Evolutionary conservation across 2,797 vertebrate genomes (phyloP), one percentile per base, ranked within the genome.

Genomic region (Gallirallus australis): DNA sequence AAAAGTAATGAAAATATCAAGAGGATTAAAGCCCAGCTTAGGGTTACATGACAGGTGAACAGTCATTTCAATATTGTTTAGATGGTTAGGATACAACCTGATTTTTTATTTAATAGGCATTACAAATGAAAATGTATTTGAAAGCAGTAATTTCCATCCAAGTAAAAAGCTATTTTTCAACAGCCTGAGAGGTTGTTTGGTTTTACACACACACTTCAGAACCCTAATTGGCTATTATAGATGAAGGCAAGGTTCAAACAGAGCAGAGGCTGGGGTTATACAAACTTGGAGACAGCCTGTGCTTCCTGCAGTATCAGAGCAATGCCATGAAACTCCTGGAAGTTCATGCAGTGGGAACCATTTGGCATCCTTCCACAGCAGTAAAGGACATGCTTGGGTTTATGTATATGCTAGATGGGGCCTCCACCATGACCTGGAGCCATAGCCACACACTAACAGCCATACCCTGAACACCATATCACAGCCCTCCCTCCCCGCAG

Each of bases 91-190:
- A 27, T 25, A 57, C 3, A 68, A 52, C 3, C 45, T 73, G 12
- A 14, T 13, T 37, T 54, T 83, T 64, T 31, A 50, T 66, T 68
- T 68, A 76, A 82, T 12, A 72, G 30, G 20, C 16, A 35, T 65
- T 50, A 54, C 15, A 68, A 48, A 53, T 33, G 9, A 69, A 89
- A 77, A 66, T 6, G 18, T 27, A 30, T 90, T 56, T 70, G 39
- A 17, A 75, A 83, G 35, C 39, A 80, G 33, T 13, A 52, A 50
- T 45, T 80, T 71, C 52, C 45, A 77, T 53, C 45, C 25, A 59
- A 68, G 71, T 27, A 48, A 82, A 95, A 72, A 77, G 28, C 15
- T 33, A 63, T 93, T 94, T 78, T 79, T 66, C 88, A 89, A 48
- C 39, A 52, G 63, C 39, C 50, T 84, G 81, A 82, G 42, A 91